A percentile compares a stretch with the other conserved stretches of the same genome.
Conservation (phyloP, 2,888 invertebrate species). For the Lithophane socia region DNA sequence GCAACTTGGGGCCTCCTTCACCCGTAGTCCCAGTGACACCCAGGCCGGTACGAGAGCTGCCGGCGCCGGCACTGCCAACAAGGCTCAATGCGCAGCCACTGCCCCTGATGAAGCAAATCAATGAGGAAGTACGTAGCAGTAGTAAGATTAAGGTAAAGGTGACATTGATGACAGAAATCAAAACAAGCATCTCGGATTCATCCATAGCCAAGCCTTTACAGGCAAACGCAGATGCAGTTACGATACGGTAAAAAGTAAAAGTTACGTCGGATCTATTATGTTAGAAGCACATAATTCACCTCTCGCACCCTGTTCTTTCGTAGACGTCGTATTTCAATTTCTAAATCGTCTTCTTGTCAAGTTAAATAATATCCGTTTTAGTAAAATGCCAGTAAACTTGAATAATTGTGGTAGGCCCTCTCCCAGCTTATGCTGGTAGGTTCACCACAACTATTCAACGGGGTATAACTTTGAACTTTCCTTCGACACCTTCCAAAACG, state of each 20-base stretch:
- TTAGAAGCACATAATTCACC: constrained; percentile 41
- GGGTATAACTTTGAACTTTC: constrained; percentile 38
- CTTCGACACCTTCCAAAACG: constrained; percentile 42
- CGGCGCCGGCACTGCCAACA: constrained; percentile 69
- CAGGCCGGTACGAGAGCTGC: constrained; percentile 57
- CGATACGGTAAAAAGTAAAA: constrained; percentile 41
- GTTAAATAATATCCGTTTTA: constrained; percentile 13
- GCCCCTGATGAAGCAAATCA: constrained; percentile 86
- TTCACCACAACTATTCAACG: constrained; percentile 41
- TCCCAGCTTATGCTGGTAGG: constrained; percentile 2
- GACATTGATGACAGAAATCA: constrained; percentile 33
- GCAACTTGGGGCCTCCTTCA: constrained; percentile 79
- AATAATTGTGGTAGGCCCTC: constrained; percentile 45
- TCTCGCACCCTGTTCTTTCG: constrained; percentile 39
- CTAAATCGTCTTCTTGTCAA: constrained; percentile 19
- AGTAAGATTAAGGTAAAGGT: constrained; percentile 52
- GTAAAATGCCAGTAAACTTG: constrained; percentile 19
- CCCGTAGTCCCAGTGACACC: constrained; percentile 62
- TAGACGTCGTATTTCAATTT: constrained; percentile 17
- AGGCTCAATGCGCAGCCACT: constrained; percentile 83
- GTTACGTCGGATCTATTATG: constrained; percentile 20
- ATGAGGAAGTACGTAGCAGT: constrained; percentile 83
- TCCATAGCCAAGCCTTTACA: constrained; percentile 43
- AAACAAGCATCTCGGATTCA: constrained; percentile 48
- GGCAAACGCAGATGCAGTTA: constrained; percentile 44